Base-by-base conservation (phyloP, 2,888 invertebrate genomes). In the Drymonia ruficornis region DNA sequence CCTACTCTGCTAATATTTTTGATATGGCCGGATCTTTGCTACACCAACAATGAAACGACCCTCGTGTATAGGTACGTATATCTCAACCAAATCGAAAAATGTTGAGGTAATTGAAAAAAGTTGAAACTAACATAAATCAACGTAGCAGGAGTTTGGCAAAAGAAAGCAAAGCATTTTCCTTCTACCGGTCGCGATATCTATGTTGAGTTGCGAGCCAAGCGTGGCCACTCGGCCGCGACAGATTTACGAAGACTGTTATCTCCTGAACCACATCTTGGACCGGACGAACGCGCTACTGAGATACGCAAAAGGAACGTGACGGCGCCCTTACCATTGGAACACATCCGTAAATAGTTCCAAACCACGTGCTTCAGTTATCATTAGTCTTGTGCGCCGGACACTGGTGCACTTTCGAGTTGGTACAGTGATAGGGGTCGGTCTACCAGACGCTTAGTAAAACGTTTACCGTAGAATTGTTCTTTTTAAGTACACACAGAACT, bases 161-260 rank as follows among this genome's bases (percentile, higher is more conserved):
- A 72, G 72, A 72, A 67, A 77, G 70, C 70, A 70, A 62, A 67
- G 61, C 64, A 52, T 61, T 70, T 67, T 63, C 68, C 66, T 52
- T 54, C 47, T 50, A 56, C 61, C 61, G 64, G 66, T 69, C 72
- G 62, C 59, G 75, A 74, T 75, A 76, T 71, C 68, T 72, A 66
- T 69, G 72, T 67, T 68, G 62, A 72, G 63, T 72, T 61, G 48
- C 55, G 59, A 68, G 67, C 63, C 66, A 67, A 64, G 59, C 56
- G 63, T 56, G 55, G 63, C 54, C 51, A 61, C 63, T 71, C 63
- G 65, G 64, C 65, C 72, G 71, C 73, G 80, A 78, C 77, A 87
- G 86, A 87, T 87, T 88, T 87, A 87, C 87, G 84, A 75, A 80
- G 74, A 73, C 66, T 66, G 64, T 59, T 82, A 83, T 85, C 81